A percentile compares a stretch with the other conserved stretches of the same genome.
These are phyloP conservation scores for Cathartes aura DNA, from an alignment of 2,113 vertebrate species.

Conservation along the genomic window DNA sequence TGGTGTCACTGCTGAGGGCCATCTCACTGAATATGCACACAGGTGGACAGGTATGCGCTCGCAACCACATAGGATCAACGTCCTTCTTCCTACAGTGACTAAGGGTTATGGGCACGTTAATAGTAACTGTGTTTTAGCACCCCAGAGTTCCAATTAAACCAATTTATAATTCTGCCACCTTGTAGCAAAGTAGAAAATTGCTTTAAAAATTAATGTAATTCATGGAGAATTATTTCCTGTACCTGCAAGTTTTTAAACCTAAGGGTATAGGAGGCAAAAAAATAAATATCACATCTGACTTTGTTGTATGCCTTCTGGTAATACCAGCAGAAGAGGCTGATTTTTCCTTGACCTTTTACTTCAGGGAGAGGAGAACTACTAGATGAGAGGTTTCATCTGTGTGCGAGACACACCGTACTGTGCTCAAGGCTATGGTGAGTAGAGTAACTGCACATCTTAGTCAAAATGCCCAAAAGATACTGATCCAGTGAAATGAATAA, in stretches of 20 bases:
- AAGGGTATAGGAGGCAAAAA: neutral
- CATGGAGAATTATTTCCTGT: neutral
- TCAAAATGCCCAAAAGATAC: neutral
- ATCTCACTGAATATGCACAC: neutral
- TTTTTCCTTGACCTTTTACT: neutral
- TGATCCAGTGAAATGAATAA: neutral
- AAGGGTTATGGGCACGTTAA: neutral
- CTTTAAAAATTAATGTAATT: neutral
- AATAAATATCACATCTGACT: neutral
- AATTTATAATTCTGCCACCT: neutral
- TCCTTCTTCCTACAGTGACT: neutral
- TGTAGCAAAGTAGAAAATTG: neutral
- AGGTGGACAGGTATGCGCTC: neutral
- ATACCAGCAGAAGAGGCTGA: neutral
- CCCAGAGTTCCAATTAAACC: neutral
- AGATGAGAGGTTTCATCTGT: neutral
- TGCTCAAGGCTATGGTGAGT: neutral
- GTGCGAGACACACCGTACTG: fast-evolving
- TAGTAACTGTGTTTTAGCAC: neutral
- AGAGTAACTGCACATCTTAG: neutral
- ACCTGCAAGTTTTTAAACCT: neutral
- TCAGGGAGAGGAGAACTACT: neutral
- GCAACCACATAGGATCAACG: fast-evolving
- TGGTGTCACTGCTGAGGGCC: neutral
- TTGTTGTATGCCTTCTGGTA: neutral